Evolutionary conservation across 2,888 invertebrate genomes (phyloP).

Genomic region (Platycnemis pennipes): DNA sequence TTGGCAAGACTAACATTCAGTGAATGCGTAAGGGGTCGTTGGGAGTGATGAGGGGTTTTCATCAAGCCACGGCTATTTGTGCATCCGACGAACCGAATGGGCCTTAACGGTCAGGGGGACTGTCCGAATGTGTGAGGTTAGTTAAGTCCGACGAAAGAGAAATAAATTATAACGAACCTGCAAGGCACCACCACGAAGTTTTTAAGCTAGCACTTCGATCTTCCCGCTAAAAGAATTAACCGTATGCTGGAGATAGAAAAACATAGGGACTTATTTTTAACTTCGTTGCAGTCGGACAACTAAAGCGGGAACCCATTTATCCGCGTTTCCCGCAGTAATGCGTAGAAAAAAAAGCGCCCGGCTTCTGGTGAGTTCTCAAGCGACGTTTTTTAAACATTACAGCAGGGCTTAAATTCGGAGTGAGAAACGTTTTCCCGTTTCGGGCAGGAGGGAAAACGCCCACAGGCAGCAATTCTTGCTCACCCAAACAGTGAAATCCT

Average conservation of each 20-base stretch:
- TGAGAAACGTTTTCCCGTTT: background rate
- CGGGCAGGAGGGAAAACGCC: background rate
- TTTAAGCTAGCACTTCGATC: constrained; percentile 22
- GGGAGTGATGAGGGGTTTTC: background rate
- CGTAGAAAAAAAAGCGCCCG: background rate
- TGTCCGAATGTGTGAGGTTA: background rate
- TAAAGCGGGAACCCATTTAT: constrained; percentile 26
- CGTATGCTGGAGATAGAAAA: background rate
- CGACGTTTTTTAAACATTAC: constrained; percentile 2
- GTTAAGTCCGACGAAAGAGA: background rate
- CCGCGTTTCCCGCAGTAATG: background rate
- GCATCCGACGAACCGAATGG: background rate
- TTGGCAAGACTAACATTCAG: background rate
- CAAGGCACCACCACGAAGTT: background rate
- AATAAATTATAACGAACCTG: background rate
- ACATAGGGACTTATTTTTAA: constrained; percentile 18
- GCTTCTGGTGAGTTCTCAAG: background rate
- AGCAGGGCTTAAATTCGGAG: constrained; percentile 1
- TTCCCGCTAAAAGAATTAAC: background rate
- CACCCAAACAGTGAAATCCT: background rate
- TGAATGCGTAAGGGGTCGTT: background rate
- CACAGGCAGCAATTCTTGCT: background rate
- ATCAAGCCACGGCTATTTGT: background rate
- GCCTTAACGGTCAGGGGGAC: background rate
- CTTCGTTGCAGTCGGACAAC: background rate